Conservation (phyloP, 2,888 invertebrate genomes). For the Stenotaenia linearis region DNA sequence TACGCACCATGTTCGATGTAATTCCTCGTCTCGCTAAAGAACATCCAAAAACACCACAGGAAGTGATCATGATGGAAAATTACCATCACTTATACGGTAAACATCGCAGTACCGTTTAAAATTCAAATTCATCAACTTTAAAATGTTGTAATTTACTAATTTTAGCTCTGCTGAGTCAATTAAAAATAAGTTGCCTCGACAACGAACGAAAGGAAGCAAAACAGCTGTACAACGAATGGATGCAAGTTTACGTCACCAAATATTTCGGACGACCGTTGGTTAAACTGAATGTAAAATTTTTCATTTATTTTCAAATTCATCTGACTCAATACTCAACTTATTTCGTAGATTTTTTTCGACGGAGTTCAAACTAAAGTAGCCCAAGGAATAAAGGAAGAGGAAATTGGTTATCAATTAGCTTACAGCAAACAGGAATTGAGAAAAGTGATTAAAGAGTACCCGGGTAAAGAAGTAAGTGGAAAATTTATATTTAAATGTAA, state of each 20-base stretch:
- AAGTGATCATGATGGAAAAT: conserved; percentile 92
- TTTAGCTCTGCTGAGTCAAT: conserved; percentile 67
- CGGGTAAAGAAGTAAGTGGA: conserved; percentile 64
- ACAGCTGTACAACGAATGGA: conserved; percentile 79
- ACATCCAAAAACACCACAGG: conserved; percentile 84
- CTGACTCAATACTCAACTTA: background rate
- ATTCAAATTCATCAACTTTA: no score
- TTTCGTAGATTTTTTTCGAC: conserved; percentile 83
- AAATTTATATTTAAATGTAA: conserved; percentile 8
- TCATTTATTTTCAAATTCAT: background rate
- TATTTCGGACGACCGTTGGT: conserved; percentile 91
- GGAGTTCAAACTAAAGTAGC: conserved; percentile 90
- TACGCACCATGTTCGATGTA: conserved; percentile 76
- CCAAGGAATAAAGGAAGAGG: conserved; percentile 90
- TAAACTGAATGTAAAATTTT: conserved; percentile 69
- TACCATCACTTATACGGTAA: conserved; percentile 79
- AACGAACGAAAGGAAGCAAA: conserved; percentile 82
- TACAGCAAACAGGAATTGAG: conserved; percentile 94
- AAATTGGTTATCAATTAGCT: conserved; percentile 95
- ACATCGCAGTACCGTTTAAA: no score
- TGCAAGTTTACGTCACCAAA: conserved; percentile 84
- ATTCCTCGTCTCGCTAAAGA: conserved; percentile 71
- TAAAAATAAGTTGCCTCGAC: conserved; percentile 86
- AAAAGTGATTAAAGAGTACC: conserved; percentile 90
- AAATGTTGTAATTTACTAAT: background rate